Base-by-base conservation (phyloP, 2,888 invertebrate species). In the Machimus atricapillus region DNA sequence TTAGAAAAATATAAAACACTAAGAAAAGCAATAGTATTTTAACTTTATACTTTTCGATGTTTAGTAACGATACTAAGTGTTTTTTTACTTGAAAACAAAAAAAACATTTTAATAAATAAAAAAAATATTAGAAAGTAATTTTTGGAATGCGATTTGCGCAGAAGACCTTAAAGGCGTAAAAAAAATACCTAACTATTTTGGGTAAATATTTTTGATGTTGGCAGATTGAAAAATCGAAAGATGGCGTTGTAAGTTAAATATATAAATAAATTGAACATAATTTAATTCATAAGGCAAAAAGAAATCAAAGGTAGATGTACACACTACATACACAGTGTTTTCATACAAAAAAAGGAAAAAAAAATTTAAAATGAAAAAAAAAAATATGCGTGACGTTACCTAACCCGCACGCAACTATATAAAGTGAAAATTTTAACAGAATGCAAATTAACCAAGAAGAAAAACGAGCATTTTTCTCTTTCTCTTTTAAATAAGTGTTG, bases 21-120 rank as follows among this genome's bases (percentile, higher is more conserved):
- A 81, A 81, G 79, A 81, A 31, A 85, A 85, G 85, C 85, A 85
- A 85, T 85, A 85, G 85, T 85, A 85, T 37, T 85, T 85, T 74
- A 85, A 85, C 40, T 85, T 85, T 85, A 85, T 74, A 85, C 85
- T 85, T 85, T 85, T 46, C 40, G 74, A 85, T 85, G 85, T 73
- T 85, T 74, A 83, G 37, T 46, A 43, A 74, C 23, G 43, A 52
- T 74, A 85, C 58, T 85, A 27, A 74, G 52, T 85, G 85, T 85
- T 85, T 85, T 85, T 85, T 85, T 85, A 85, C 85, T 85, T 31
- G n/a, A 46, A 85, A 40, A 85, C 23, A 74, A 85, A 66, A 34
- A 40, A 27, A 74, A 85, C 31, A 85, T 82, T 82, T 82, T 82
- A 82, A 46, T 82, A 82, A 58, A 31, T 52, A 82, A 82, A 58